Percentiles rank a stretch among this genome's conserved stretches.
Evolutionary conservation across 2,113 vertebrate genomes (phyloP).

Genomic region (Amblyopsis rosae): DNA sequence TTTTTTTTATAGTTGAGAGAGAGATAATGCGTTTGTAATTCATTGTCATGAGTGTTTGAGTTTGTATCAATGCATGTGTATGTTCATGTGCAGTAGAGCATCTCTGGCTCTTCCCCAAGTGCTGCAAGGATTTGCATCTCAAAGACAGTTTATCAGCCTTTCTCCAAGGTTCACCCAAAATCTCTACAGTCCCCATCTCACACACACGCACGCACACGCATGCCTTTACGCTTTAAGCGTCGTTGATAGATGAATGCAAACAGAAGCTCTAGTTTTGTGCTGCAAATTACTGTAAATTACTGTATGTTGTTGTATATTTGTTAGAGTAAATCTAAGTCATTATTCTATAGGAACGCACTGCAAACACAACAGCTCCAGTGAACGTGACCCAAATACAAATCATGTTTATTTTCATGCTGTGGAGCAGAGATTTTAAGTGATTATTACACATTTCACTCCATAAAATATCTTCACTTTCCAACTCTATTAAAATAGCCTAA

Average conservation of each 20-base stretch:
- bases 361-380: too few species aligned
- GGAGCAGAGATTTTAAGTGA: slow-evolving; percentile 53
- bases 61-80: neutral
- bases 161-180: slow-evolving; percentile 34
- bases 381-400: neutral
- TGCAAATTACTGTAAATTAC: too few species aligned
- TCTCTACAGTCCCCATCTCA: neutral
- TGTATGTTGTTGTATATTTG: too few species aligned
- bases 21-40: too few species aligned
- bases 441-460: slow-evolving; percentile 45
- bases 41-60: neutral
- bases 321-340: too few species aligned
- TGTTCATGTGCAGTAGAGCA: neutral
- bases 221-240: too few species aligned
- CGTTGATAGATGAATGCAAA: too few species aligned
- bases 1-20: too few species aligned
- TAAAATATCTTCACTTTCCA: slow-evolving; percentile 48
- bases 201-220: neutral
- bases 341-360: too few species aligned
- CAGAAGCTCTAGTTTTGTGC: too few species aligned
- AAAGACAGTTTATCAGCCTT: slow-evolving; percentile 58
- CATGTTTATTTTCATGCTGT: slow-evolving; percentile 45
- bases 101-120: slow-evolving; percentile 32
- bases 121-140: slow-evolving; percentile 72
- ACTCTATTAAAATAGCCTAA: slow-evolving; percentile 48